Conservation (phyloP, 2,113 vertebrate species). For the Pelobates fuscus region DNA sequence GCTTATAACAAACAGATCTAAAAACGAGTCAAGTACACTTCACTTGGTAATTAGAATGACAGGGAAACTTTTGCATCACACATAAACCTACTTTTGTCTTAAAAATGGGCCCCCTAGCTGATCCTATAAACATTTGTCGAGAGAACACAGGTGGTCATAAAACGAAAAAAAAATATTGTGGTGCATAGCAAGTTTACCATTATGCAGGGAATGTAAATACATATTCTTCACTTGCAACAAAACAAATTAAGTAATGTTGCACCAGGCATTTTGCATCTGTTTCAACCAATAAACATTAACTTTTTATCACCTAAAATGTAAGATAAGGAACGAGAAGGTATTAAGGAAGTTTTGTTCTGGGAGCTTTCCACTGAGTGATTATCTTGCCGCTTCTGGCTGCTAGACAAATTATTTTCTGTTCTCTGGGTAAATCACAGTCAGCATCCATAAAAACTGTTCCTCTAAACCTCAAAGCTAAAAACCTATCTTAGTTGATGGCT, state of each 20-base stretch:
- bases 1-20: conserved; percentile 6
- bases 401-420: not conserved
- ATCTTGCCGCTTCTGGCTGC: conserved; percentile 1
- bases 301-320: conserved; percentile 1
- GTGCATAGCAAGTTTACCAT: not conserved
- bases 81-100: conserved; percentile 34
- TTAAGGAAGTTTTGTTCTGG: conserved; percentile 1
- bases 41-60: conserved; percentile 31
- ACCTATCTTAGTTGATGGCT: not conserved
- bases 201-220: conserved; percentile 9
- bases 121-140: conserved; percentile 5
- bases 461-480: not conserved
- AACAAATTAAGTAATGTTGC: conserved; percentile 15
- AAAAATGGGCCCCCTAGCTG: conserved; percentile 6
- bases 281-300: conserved; percentile 22
- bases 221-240: conserved; percentile 10
- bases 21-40: conserved; percentile 2
- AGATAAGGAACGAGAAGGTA: conserved; percentile 1
- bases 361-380: conserved; percentile 10
- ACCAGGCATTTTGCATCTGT: conserved; percentile 29
- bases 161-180: not conserved
- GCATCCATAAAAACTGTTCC: not conserved
- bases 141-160: conserved; percentile 24
- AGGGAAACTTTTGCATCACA: conserved; percentile 17
- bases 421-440: not conserved